A percentile compares a stretch with the other conserved stretches of the same genome.
These are phyloP conservation scores for Acipenser oxyrinchus DNA, from an alignment of 2,797 vertebrate species.

Conservation along the genomic window DNA sequence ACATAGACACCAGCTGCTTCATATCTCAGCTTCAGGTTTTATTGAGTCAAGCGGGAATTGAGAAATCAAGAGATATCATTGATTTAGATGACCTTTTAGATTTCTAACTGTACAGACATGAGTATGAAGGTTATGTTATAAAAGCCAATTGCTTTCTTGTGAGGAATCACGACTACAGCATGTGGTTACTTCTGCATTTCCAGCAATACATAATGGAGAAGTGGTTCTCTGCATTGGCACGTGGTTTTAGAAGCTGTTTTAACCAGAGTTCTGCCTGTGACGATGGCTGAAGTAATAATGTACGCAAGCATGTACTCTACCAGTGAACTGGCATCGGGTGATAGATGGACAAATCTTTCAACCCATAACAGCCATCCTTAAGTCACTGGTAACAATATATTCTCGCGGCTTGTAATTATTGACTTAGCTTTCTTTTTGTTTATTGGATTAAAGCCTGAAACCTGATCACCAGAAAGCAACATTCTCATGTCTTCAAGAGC, in stretches of 20 bases:
- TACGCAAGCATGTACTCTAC: no score
- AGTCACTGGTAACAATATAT: no score
- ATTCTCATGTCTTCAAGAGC: no score
- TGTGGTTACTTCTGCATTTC: background rate
- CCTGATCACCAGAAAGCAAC: no score
- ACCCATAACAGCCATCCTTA: no score
- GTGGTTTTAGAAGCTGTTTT: background rate
- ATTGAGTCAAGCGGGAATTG: background rate
- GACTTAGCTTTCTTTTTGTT: no score
- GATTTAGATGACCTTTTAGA: conserved; percentile 15
- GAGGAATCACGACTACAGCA: background rate
- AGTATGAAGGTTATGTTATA: conserved; percentile 4
- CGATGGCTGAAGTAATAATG: no score
- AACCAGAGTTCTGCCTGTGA: background rate
- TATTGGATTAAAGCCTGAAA: no score
- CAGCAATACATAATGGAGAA: background rate
- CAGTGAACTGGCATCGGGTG: no score
- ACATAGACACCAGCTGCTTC: background rate
- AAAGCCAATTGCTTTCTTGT: background rate
- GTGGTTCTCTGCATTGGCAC: background rate
- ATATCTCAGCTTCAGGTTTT: background rate
- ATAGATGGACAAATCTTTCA: no score
- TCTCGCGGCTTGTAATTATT: no score
- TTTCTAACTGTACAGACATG: background rate
- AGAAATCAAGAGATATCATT: conserved; percentile 15